Base-by-base conservation (phyloP, 2,797 vertebrate species). In the Crocodylus rhombifer region DNA sequence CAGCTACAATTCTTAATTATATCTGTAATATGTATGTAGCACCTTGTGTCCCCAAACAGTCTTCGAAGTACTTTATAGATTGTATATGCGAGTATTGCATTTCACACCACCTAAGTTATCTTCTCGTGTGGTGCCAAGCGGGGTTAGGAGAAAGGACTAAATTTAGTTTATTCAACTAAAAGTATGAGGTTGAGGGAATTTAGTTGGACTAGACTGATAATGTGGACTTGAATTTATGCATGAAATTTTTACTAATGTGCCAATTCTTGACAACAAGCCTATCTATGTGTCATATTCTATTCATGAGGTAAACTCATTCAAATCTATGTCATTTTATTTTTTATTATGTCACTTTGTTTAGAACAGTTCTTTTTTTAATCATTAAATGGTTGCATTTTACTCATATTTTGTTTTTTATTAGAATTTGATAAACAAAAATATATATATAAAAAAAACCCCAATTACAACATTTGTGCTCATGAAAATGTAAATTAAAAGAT, bases 301-400 rank as follows among this genome's bases (percentile, higher is more conserved):
- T 42, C 36, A 42, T 42, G 36, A 42, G 36, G 36, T 42, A 42
- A 42, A 42, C 36, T 42, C 36, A 42, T 42, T 42, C 36, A 42
- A 42, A 42, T 21, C 12, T 14, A 51, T 73, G 33, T 1, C 5
- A 51, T 30, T 42, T 13, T n/a, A 30, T 26, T 21, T 12, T 25
- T 62, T 23, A 5, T 79, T 63, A 17, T 51, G 7, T 36, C 4
- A 1, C 9, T 9, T 25, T 51, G 3, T 14, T 9, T 3, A 14
- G 63, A 7, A 28, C 12, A 60, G 6, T 25, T 14, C n/a, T 58
- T 4, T 14, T 0, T 0, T 0, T n/a, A 75, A 1, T 73, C 18
- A 1, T 6, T 73, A 73, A 73, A 0, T 2, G 61, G 18, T 1
- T 3, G 5, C 61, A 13, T 57, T 88, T 86, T 91, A 74, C 83